Conservation (phyloP, 2,797 vertebrate species). For the Mormyrops attenuatus region DNA sequence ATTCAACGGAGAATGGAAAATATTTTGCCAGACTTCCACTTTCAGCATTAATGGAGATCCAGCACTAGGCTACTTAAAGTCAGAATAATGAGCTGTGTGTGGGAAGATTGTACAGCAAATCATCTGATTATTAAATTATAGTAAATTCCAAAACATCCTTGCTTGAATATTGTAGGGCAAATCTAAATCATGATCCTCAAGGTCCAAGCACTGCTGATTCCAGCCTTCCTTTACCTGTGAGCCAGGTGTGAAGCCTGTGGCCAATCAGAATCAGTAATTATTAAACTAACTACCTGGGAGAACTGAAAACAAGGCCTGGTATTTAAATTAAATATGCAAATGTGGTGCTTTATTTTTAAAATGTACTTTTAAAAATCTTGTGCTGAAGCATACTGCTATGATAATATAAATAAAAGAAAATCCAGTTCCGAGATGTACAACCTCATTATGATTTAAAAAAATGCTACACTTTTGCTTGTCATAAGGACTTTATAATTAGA, state of each 20-base stretch:
- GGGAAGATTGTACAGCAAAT: not conserved
- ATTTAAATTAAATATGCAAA: constrained; percentile 8
- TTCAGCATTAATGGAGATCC: constrained; percentile 12
- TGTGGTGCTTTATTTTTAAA: not conserved
- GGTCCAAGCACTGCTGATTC: not conserved
- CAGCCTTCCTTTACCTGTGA: not conserved
- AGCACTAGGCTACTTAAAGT: constrained; percentile 16
- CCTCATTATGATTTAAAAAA: not conserved
- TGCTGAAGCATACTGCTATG: not conserved
- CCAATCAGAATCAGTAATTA: not conserved
- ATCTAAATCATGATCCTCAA: not conserved
- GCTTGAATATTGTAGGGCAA: not conserved
- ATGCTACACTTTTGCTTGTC: not conserved
- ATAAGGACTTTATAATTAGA: not conserved
- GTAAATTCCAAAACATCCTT: not conserved
- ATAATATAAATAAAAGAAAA: not conserved
- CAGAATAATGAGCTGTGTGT: constrained; percentile 14
- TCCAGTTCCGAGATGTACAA: not conserved
- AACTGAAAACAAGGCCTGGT: not conserved
- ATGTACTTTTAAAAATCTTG: not conserved
- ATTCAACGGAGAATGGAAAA: constrained; percentile 31
- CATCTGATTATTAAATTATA: not conserved
- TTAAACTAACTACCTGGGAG: not conserved
- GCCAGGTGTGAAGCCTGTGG: not conserved
- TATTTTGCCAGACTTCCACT: constrained; percentile 39